Conservation (phyloP, 1,140 invertebrate species). For the Lordiphosa mommai region DNA sequence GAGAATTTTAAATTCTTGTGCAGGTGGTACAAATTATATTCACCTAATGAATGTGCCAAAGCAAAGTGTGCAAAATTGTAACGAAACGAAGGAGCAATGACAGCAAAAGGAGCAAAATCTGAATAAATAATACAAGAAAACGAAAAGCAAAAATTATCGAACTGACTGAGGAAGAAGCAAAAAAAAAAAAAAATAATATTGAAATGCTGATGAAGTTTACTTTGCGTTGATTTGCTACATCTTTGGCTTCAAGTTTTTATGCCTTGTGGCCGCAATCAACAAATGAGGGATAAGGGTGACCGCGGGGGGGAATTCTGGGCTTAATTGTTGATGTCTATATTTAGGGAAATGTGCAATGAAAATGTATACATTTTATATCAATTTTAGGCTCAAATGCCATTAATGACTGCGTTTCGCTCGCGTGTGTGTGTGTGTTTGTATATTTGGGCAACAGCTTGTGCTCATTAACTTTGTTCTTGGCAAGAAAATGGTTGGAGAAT, state of each 20-base stretch:
- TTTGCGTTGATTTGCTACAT: slow-evolving; percentile 65
- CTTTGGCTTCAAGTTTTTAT: slow-evolving; percentile 27
- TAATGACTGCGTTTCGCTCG: slow-evolving; percentile 23
- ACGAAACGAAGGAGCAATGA: slow-evolving; percentile 28
- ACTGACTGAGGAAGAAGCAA: slow-evolving; percentile 3
- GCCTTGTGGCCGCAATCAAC: slow-evolving; percentile 48
- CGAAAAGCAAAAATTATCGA: slow-evolving; percentile 20
- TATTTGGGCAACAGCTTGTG: slow-evolving; percentile 31
- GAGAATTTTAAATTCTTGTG: too few species aligned
- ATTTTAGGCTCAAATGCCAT: slow-evolving; percentile 22
- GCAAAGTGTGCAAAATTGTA: slow-evolving; percentile 42
- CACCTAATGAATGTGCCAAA: slow-evolving; percentile 68
- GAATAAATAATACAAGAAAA: slow-evolving; percentile 64
- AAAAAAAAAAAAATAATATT: slow-evolving; percentile 40
- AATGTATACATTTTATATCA: slow-evolving; percentile 23
- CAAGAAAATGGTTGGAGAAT: slow-evolving; percentile 3
- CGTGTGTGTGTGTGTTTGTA: not conserved
- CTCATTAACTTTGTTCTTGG: slow-evolving; percentile 43
- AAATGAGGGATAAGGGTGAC: slow-evolving; percentile 29
- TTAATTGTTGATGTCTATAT: slow-evolving; percentile 34
- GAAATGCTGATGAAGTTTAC: slow-evolving; percentile 76
- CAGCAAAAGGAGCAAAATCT: slow-evolving; percentile 67
- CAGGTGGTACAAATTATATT: slow-evolving; percentile 54
- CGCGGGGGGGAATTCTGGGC: not conserved
- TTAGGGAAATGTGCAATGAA: slow-evolving; percentile 18